Evolutionary conservation across 2,113 vertebrate species (phyloP), one percentile per base, ranked within the genome.

Genomic region (Ptilorrhoa leucosticta): DNA sequence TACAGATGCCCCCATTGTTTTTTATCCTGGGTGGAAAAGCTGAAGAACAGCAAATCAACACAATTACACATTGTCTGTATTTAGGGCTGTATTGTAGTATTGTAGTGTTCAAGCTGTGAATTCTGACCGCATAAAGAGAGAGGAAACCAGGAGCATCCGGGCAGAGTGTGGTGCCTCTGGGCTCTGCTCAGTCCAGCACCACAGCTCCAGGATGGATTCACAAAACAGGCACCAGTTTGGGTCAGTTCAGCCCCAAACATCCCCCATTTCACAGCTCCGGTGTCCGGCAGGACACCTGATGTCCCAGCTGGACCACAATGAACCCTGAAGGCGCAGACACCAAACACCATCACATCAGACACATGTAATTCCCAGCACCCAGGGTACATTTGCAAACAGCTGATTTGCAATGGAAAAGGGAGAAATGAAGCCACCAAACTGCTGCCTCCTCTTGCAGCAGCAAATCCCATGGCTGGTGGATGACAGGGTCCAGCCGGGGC

Each of bases 221-320:
- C 42, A 42, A 31, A 82, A 8, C 8, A 39, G 39, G 24, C 10
- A 20, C 39, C 0, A 1, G 17, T 3, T 20, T 16, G 53, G 15
- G 33, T 42, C 65, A 16, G 13, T 6, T 26, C 47, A 45, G 24
- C 44, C 73, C 35, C 70, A 72, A 22, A 83, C 1, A 19, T 63
- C 10, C 24, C 28, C 33, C 1, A 0, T 5, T 37, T 2, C 16
- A 7, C n/a, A 33, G 27, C 9, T 22, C 50, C 17, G 7, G 27
- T 2, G 23, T 23, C 45, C 37, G 83, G 50, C 39, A 71, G 75
- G 23, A 37, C 42, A 15, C 27, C 28, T 7, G 14, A 21, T 3
- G 27, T 57, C 26, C 45, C 66, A 28, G 12, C 14, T 1, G 0
- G 26, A n/a, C 19, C 7, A 0, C 1, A 0, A 5, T 0, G 26